phyloP scores from a whole-genome alignment of 2,797 vertebrate species.

The Gallinago nigripennis region DNA sequence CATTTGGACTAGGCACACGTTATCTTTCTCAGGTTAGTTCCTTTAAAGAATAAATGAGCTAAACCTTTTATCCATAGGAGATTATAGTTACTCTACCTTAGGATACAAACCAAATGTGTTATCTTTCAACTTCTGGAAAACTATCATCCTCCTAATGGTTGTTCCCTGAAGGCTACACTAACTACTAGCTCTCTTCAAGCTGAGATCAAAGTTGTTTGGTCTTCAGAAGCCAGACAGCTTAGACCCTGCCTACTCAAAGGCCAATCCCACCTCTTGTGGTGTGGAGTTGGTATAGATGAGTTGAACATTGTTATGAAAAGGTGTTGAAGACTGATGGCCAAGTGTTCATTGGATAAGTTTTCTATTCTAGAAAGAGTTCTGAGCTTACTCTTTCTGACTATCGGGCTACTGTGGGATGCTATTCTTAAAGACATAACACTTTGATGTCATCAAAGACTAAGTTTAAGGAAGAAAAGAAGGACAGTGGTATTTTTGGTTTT shows the following conservation, averaged over 20 bases:
- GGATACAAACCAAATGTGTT: neutral
- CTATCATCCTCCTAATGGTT: neutral
- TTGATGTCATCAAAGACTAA: neutral
- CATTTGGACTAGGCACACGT: slow-evolving; percentile 77
- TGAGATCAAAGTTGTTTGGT: neutral
- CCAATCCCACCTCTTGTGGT: neutral
- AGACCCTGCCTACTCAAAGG: neutral
- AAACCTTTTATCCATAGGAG: neutral
- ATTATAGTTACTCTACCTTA: neutral
- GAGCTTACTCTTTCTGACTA: neutral
- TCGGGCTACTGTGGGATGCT: neutral
- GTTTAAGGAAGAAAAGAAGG: neutral
- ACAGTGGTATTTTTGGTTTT: neutral
- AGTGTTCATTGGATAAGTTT: neutral
- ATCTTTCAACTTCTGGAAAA: neutral
- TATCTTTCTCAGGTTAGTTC: slow-evolving; percentile 86
- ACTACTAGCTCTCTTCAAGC: neutral
- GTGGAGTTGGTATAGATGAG: neutral
- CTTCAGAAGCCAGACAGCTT: neutral
- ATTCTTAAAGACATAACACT: neutral
- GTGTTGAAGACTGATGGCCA: neutral
- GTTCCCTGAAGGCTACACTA: neutral
- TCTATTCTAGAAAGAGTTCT: neutral
- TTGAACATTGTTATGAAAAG: neutral
- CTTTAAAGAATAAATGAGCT: neutral